Evolutionary conservation across 2,797 vertebrate genomes (phyloP).

Genomic region (Thripadectes ignobilis): DNA sequence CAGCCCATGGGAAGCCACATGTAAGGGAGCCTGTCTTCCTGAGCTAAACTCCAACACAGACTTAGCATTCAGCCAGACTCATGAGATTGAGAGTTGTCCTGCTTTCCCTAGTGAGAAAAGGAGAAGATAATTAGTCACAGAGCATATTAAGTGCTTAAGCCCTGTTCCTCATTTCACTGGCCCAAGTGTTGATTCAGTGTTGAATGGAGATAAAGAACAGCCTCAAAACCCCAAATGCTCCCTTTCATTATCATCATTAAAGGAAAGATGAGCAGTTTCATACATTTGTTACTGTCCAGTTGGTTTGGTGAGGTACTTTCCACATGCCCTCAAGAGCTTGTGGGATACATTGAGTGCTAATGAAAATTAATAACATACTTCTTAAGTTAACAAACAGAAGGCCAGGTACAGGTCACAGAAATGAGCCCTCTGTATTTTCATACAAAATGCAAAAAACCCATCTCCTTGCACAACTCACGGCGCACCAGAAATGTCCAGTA

Average conservation of each 20-base stretch:
- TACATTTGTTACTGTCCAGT: background rate
- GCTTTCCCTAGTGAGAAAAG: conserved; percentile 4
- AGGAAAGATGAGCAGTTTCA: background rate
- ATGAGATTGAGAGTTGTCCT: background rate
- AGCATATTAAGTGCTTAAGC: background rate
- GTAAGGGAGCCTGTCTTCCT: background rate
- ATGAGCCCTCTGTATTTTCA: background rate
- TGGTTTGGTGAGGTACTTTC: background rate
- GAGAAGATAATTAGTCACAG: background rate
- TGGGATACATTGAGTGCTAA: background rate
- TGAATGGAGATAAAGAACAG: background rate
- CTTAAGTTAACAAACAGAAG: background rate
- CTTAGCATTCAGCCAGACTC: background rate
- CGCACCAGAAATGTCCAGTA: background rate
- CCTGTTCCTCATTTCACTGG: background rate
- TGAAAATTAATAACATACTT: background rate
- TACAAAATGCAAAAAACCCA: background rate
- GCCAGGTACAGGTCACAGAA: background rate
- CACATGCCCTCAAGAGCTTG: background rate
- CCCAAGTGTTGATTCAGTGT: background rate
- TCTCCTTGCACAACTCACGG: background rate
- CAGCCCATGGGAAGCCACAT: background rate
- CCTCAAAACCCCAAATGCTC: background rate
- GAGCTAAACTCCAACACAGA: background rate
- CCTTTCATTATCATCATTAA: background rate